Evolutionary conservation across 23 tunicate genomes (phyloP), one percentile per base, ranked within the genome.

Genomic region (Phallusia fumigata): DNA sequence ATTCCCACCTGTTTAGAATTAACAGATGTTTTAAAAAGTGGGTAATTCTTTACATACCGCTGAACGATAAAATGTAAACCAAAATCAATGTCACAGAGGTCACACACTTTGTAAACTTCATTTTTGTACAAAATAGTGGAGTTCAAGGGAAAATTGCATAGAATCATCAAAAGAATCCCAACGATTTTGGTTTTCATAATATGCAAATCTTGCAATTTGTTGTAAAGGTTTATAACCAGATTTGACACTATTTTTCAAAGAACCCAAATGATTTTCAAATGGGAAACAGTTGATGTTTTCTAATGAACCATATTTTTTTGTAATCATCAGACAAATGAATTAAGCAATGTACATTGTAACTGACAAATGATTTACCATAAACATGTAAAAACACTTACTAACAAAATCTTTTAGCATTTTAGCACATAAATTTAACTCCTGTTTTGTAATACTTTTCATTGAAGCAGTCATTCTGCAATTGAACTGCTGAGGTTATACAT

Each of bases 201-300:
- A 58, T 24, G 28, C 69, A 58, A 58, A 58, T 24, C 28, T 58
- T 22, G 28, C 28, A 58, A 58, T 58, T 24, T 58, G 69, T 58
- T 58, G 69, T 24, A 58, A 58, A 21, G 69, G 69, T 58, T 58
- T 58, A 13, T 6, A 58, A 58, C 69, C 69, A 58, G 69, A 58
- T 24, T 58, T 52, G 13, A 84, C 51, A 52, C 76, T 13, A 22
- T 58, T 52, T 53, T 84, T 84, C 32, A 84, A 36, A 19, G 32
- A n/a, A 8, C 81, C 81, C 49, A 84, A 53, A 53, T 32, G 76
- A 76, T 76, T 84, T 76, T 84, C 87, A 84, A 84, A 84, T 19
- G 87, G 81, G 76, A 84, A 84, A 32, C 81, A 76, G 33, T 72
- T 75, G 21, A 84, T 45, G 28, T 53, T 53, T 28, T 76, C 76